These are phyloP conservation scores for Diarsia rubi DNA, from an alignment of 2,888 invertebrate genomes.

Conservation along the genomic window DNA sequence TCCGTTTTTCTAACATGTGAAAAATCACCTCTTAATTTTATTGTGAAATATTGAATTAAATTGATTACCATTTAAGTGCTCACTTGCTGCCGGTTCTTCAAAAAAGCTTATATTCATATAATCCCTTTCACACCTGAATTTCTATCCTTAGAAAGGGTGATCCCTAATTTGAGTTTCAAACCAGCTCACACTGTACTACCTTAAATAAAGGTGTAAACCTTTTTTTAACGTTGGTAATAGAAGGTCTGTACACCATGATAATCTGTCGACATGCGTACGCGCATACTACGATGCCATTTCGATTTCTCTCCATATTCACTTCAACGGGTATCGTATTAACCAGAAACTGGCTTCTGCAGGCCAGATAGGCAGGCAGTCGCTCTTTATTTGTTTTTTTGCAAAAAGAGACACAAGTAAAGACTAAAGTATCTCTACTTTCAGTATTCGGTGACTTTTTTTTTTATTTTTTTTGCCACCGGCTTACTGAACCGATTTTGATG, in stretches of 20 bases:
- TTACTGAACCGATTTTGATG: too few relatives aligned
- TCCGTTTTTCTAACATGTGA: not conserved
- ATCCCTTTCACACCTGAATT: not conserved
- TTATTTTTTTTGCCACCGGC: too few relatives aligned
- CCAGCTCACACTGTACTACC: not conserved
- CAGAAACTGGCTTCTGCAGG: not conserved
- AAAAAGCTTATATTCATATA: not conserved
- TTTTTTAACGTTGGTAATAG: too few relatives aligned
- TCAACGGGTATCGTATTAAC: not conserved
- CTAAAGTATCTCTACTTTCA: too few relatives aligned
- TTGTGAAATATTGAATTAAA: not conserved
- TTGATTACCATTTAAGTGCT: not conserved
- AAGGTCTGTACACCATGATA: constrained; percentile 36
- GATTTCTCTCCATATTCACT: constrained; percentile 17
- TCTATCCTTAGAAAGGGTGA: not conserved
- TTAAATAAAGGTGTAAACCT: constrained; percentile 3
- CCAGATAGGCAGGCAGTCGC: not conserved
- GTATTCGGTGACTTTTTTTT: too few relatives aligned
- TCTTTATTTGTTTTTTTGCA: too few relatives aligned
- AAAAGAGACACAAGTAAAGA: too few relatives aligned
- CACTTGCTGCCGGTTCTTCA: not conserved
- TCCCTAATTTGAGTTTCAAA: not conserved
- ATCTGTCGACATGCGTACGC: constrained; percentile 37
- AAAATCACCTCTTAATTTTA: not conserved
- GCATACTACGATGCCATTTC: constrained; percentile 10